Conservation (phyloP, 23 tunicate genomes). For the Trididemnum nubilum region DNA sequence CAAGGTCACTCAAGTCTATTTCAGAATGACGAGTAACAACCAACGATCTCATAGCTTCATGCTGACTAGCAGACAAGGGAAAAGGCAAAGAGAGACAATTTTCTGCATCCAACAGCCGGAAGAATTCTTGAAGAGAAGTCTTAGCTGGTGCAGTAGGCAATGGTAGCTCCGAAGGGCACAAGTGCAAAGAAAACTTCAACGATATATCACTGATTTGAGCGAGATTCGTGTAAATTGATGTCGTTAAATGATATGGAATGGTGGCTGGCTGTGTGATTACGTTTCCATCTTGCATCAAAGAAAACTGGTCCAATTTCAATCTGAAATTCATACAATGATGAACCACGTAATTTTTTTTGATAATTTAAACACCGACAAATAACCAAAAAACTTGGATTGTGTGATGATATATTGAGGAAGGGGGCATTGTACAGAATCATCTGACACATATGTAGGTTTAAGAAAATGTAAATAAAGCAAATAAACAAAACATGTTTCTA, state of each 20-base stretch:
- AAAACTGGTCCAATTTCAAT: neutral
- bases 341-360: too few species aligned
- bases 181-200: neutral
- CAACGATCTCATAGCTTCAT: neutral
- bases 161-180: neutral
- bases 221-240: slow-evolving; percentile 8
- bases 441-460: too few species aligned
- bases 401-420: too few species aligned
- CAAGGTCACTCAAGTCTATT: slow-evolving; percentile 18
- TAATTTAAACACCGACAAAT: too few species aligned
- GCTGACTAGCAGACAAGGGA: neutral
- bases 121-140: neutral
- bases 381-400: too few species aligned
- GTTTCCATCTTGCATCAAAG: neutral
- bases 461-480: too few species aligned
- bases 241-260: neutral
- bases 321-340: too few species aligned
- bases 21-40: neutral
- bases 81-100: neutral
- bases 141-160: neutral
- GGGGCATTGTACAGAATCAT: too few species aligned
- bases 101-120: neutral
- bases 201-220: neutral
- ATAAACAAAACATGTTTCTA: too few species aligned
- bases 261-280: neutral